Conservation (phyloP, 2,113 vertebrate species). For the Pelvicachromis taeniatus region DNA sequence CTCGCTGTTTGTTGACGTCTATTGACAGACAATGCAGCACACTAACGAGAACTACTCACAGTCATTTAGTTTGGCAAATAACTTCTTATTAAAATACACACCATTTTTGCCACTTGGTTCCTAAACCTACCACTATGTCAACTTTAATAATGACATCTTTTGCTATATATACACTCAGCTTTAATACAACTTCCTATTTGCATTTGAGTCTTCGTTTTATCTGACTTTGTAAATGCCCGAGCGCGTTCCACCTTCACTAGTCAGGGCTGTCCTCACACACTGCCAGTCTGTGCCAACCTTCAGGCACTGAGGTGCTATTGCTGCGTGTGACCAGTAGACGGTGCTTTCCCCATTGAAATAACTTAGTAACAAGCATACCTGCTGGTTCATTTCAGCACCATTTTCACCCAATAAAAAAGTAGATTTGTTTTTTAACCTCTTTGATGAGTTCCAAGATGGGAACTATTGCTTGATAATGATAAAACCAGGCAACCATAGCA, state of each 20-base stretch:
- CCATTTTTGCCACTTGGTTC: background rate
- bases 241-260: background rate
- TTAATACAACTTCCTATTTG: background rate
- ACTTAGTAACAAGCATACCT: background rate
- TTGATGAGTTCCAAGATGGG: slow-evolving; percentile 63
- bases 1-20: background rate
- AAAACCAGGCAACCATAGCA: slow-evolving; percentile 58
- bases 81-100: background rate
- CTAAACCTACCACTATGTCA: background rate
- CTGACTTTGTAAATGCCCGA: background rate
- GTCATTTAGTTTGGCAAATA: background rate
- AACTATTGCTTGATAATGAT: slow-evolving; percentile 60
- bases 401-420: slow-evolving; percentile 37
- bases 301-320: slow-evolving; percentile 33
- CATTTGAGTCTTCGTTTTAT: background rate
- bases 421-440: slow-evolving; percentile 63
- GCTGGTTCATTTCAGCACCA: slow-evolving; percentile 25
- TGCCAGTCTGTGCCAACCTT: background rate
- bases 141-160: background rate
- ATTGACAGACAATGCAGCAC: background rate
- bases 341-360: slow-evolving; percentile 65
- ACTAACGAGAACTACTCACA: background rate
- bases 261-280: background rate
- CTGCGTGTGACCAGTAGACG: slow-evolving; percentile 55
- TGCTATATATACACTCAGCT: background rate